Percentiles rank a stretch among this genome's conserved stretches.
These are phyloP conservation scores for Hippocampus comes DNA, from an alignment of 2,113 vertebrate species.

Conservation along the genomic window DNA sequence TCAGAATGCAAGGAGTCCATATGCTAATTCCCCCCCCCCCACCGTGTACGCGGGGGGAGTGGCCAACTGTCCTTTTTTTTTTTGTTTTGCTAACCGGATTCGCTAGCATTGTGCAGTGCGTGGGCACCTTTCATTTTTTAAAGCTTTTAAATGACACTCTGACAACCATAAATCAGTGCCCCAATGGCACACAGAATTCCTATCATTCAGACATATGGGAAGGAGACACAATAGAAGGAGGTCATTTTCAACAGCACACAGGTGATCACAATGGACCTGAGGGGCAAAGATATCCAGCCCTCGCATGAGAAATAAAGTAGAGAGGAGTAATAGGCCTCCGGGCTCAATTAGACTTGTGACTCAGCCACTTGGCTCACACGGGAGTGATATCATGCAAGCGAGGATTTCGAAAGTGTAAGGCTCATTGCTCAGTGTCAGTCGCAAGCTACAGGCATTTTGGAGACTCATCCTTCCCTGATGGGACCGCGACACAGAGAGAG, in stretches of 20 bases:
- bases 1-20: too few relatives aligned
- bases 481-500: conserved; percentile 27
- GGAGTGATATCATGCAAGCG: conserved; percentile 31
- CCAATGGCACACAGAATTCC: neutral
- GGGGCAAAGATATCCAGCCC: conserved; percentile 23
- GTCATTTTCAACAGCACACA: conserved; percentile 32
- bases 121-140: too few relatives aligned
- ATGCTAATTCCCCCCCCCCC: too few relatives aligned
- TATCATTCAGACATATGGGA: neutral
- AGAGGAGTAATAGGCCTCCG: conserved; percentile 30
- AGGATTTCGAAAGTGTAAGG: conserved; percentile 46
- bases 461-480: conserved; percentile 28
- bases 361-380: conserved; percentile 36
- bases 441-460: conserved; percentile 36
- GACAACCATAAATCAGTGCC: neutral
- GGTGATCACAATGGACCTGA: conserved; percentile 26
- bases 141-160: too few relatives aligned
- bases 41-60: too few relatives aligned
- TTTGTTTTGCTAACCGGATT: too few relatives aligned
- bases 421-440: conserved; percentile 32
- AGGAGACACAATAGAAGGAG: conserved; percentile 11
- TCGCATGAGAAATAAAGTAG: conserved; percentile 45
- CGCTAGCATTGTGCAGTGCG: too few relatives aligned
- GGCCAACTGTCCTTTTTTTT: too few relatives aligned
- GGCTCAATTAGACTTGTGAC: conserved; percentile 39